Evolutionary conservation across 2,888 invertebrate species (phyloP), one percentile per base, ranked within the genome.

Genomic region (Eucriotettix oculatus): DNA sequence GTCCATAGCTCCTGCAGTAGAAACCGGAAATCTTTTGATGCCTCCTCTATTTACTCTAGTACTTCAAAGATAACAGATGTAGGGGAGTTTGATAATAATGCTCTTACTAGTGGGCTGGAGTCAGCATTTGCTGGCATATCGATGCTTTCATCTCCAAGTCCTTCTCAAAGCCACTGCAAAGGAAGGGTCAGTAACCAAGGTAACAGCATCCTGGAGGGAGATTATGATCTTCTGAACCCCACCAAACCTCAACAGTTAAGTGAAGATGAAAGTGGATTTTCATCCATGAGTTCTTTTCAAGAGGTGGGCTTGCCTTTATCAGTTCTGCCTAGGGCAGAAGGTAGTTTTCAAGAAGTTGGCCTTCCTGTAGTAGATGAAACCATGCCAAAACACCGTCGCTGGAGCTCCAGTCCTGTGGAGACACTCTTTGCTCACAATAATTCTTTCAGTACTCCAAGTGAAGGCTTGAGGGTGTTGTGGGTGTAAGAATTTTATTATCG

Each of bases 241-340:
- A n/a, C 55, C 29, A 29, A n/a, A 12, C 55, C 42, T 11, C 16
- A 55, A n/a, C 61, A 61, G 17, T 56, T 58, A 9, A 61, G 61
- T 40, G 90, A 90, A 71, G 88, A 89, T 67, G 90, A 90, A 72
- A 90, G 89, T 69, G 90, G 90, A 42, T 90, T 90, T 73, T 88
- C 88, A 14, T 89, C 89, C 10, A 86, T 90, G 79, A 88, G 83
- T 71, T 89, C 89, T 10, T 89, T 88, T 70, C 87, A 89, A 73
- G 89, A 90, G 69, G 82, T 88, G 56, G 87, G 87, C 12, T 75
- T 88, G 68, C 87, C 87, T 73, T 40, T 55, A 17, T 43, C 56
- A 41, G 56, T 54, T 43, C 43, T 54, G 10, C 57, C 57, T 10
- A 54, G 57, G 42, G 10, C 7, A n/a, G 40, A 40, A 40, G 55